Conservation (phyloP, 2,888 invertebrate species). For the Hedychridium roseum region DNA sequence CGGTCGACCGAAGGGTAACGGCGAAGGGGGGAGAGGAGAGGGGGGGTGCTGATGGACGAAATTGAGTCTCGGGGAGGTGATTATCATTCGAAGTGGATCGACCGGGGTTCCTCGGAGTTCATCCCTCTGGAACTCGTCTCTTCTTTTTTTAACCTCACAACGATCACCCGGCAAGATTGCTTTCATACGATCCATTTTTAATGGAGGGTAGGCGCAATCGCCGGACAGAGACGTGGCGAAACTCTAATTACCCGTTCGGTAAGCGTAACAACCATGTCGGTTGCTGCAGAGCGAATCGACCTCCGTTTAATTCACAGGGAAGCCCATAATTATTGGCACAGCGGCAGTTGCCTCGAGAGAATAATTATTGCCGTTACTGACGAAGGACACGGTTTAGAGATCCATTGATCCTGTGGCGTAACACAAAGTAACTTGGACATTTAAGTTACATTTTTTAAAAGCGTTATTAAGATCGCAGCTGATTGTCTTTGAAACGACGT, state of each 20-base stretch:
- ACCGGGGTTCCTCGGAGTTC: slow-evolving; percentile 34
- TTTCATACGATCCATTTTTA: slow-evolving; percentile 53
- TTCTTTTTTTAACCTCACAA: slow-evolving; percentile 31
- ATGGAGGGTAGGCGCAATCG: slow-evolving; percentile 44
- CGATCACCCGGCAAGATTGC: slow-evolving; percentile 49
- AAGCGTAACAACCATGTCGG: too few species aligned
- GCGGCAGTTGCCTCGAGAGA: too few species aligned
- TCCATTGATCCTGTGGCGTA: too few species aligned
- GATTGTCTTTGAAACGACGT: slow-evolving; percentile 3
- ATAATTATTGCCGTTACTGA: too few species aligned
- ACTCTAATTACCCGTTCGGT: too few species aligned
- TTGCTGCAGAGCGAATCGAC: too few species aligned
- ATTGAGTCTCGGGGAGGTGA: slow-evolving; percentile 59
- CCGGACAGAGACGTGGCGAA: slow-evolving; percentile 22
- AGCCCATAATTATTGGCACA: too few species aligned
- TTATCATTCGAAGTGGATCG: slow-evolving; percentile 58
- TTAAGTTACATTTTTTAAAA: too few species aligned
- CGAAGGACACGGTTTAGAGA: too few species aligned
- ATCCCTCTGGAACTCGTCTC: slow-evolving; percentile 31
- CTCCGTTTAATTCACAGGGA: too few species aligned
- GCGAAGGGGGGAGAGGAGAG: slow-evolving; percentile 22
- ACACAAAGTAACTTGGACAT: too few species aligned
- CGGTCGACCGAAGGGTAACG: slow-evolving; percentile 31
- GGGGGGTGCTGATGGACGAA: slow-evolving; percentile 39
- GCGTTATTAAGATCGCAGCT: too few species aligned